Percentiles rank a stretch among this genome's conserved stretches.
phyloP scores from a whole-genome alignment of 2,888 invertebrate species.

The Lasioglossum lativentre region DNA sequence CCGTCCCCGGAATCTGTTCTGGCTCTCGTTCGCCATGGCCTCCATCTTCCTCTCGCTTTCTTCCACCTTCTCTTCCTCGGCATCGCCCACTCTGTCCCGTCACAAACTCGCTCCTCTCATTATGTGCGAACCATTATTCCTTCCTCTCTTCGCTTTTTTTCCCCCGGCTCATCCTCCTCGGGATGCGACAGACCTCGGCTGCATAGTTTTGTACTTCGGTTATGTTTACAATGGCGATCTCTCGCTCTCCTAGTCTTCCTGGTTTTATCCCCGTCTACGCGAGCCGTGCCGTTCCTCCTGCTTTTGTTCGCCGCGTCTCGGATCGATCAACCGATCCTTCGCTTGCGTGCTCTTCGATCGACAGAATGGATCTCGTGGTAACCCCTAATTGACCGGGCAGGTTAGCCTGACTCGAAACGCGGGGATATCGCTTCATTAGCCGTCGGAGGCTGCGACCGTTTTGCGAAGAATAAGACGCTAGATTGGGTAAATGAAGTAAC shows the following conservation, averaged over 20 bases:
- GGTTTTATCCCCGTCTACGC: conserved; percentile 17
- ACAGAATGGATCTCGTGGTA: neutral
- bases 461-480: neutral
- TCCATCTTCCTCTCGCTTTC: neutral
- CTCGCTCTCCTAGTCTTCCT: conserved; percentile 30
- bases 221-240: conserved; percentile 40
- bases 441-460: neutral
- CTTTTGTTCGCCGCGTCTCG: conserved; percentile 15
- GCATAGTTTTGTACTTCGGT: conserved; percentile 49
- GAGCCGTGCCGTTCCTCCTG: neutral
- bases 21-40: conserved; percentile 17
- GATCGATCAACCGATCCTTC: conserved; percentile 10
- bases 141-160: conserved; percentile 14
- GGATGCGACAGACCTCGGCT: conserved; percentile 23
- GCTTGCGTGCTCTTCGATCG: neutral
- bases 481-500: neutral
- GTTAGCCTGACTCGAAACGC: neutral
- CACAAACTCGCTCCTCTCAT: conserved; percentile 56
- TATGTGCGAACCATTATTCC: conserved; percentile 61
- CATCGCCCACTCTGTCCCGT: conserved; percentile 36
- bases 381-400: neutral
- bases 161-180: conserved; percentile 8
- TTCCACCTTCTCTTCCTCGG: neutral
- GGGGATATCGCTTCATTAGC: neutral
- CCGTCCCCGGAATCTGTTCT: conserved; percentile 1